Conservation (phyloP, 2,888 invertebrate genomes). For the Stenoptilia bipunctidactyla region DNA sequence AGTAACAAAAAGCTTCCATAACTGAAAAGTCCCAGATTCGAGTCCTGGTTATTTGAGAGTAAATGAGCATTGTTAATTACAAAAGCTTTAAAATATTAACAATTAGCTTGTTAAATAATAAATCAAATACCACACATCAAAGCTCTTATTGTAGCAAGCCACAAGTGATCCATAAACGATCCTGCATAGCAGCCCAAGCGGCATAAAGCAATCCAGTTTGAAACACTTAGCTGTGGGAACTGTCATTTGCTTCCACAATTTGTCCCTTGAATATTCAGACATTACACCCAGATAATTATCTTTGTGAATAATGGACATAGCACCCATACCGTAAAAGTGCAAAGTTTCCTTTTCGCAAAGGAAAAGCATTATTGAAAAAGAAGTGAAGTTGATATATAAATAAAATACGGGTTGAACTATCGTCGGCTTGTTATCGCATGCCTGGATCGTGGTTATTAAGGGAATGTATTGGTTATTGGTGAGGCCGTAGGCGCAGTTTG, state of each 20-base stretch:
- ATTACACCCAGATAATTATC: slow-evolving; percentile 55
- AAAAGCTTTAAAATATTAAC: too few species aligned
- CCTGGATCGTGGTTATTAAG: slow-evolving; percentile 60
- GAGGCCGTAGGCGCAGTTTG: slow-evolving; percentile 63
- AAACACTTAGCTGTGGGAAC: slow-evolving; percentile 27
- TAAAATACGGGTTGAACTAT: slow-evolving; percentile 72
- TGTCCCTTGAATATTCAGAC: slow-evolving; percentile 49
- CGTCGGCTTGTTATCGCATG: slow-evolving; percentile 71
- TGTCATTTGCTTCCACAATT: slow-evolving; percentile 42
- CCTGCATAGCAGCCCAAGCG: too few species aligned
- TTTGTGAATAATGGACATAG: slow-evolving; percentile 61
- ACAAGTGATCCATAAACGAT: too few species aligned
- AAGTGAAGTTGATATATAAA: slow-evolving; percentile 53
- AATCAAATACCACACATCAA: too few species aligned
- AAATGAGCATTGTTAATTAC: too few species aligned
- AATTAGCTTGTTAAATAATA: too few species aligned
- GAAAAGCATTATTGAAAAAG: slow-evolving; percentile 68
- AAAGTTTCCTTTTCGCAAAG: slow-evolving; percentile 58
- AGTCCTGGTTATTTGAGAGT: too few species aligned
- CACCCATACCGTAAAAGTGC: slow-evolving; percentile 58
- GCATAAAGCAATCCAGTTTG: too few species aligned
- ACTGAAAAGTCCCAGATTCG: too few species aligned
- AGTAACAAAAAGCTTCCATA: too few species aligned
- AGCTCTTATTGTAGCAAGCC: too few species aligned
- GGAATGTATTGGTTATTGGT: slow-evolving; percentile 63